phyloP scores from a whole-genome alignment of 2,113 vertebrate genomes.

The Silurus glanis region DNA sequence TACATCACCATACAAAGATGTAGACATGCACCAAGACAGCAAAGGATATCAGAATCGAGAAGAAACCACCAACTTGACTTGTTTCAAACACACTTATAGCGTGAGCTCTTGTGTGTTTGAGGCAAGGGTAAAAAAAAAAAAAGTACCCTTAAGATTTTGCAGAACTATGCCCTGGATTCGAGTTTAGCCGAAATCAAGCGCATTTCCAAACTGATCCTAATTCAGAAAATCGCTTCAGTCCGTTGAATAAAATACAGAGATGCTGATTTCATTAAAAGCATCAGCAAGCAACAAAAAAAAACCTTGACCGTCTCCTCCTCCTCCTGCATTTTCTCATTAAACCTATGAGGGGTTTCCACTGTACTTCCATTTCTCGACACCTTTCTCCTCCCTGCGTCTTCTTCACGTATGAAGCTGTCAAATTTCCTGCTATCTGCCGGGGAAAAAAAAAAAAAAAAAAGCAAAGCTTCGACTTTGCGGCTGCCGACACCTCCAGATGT shows the following conservation, averaged over 20 bases:
- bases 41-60: background rate
- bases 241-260: background rate
- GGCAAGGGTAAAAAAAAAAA: background rate
- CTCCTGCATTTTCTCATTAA: conserved; percentile 63
- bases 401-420: conserved; percentile 40
- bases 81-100: background rate
- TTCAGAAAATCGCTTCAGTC: conserved; percentile 6
- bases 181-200: background rate
- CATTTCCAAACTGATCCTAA: conserved; percentile 1
- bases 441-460: background rate
- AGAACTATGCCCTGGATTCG: background rate
- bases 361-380: conserved; percentile 61
- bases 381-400: conserved; percentile 57
- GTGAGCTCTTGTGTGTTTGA: background rate
- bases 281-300: conserved; percentile 42
- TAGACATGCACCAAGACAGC: conserved; percentile 8
- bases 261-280: conserved; percentile 65
- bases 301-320: conserved; percentile 56
- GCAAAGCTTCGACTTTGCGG: conserved; percentile 2
- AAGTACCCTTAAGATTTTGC: too few species aligned
- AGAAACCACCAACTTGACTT: background rate
- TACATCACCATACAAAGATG: background rate
- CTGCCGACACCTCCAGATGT: conserved; percentile 54
- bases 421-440: conserved; percentile 36
- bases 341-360: conserved; percentile 62